These are phyloP conservation scores for Sus cebifrons DNA, from an alignment of 2,797 vertebrate genomes.

Conservation along the genomic window DNA sequence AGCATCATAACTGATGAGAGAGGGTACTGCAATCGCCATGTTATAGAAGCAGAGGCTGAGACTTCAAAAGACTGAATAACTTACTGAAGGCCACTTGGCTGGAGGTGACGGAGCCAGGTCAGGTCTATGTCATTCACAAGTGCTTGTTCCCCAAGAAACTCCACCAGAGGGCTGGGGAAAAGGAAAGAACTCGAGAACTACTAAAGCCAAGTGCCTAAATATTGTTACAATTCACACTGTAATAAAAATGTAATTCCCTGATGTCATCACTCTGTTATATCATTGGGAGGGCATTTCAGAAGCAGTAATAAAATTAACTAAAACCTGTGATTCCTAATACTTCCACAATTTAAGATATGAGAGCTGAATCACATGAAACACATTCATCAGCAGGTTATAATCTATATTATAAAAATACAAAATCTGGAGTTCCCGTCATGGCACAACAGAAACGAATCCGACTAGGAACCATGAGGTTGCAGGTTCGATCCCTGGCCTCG, in stretches of 20 bases:
- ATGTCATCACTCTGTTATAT: neutral
- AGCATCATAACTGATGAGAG: neutral
- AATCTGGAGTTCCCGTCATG: too few relatives aligned
- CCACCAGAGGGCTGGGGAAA: neutral
- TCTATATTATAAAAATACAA: neutral
- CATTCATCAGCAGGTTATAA: neutral
- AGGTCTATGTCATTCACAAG: neutral
- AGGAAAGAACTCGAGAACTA: neutral
- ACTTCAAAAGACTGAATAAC: neutral
- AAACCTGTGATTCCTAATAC: neutral
- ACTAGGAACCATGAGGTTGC: too few relatives aligned
- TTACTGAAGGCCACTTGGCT: neutral
- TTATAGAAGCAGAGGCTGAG: neutral
- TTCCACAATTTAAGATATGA: neutral
- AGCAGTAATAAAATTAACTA: conserved; percentile 47
- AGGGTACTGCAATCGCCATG: neutral
- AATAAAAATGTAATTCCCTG: conserved; percentile 4
- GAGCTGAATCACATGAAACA: neutral
- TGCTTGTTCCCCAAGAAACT: neutral
- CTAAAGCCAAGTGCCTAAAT: neutral
- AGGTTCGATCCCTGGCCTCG: too few relatives aligned
- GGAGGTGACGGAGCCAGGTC: neutral
- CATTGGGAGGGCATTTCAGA: conserved; percentile 3
- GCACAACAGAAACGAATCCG: too few relatives aligned
- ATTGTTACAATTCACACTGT: neutral